Base-by-base conservation (phyloP, 1,140 invertebrate genomes). In the Drosophila pachea region DNA sequence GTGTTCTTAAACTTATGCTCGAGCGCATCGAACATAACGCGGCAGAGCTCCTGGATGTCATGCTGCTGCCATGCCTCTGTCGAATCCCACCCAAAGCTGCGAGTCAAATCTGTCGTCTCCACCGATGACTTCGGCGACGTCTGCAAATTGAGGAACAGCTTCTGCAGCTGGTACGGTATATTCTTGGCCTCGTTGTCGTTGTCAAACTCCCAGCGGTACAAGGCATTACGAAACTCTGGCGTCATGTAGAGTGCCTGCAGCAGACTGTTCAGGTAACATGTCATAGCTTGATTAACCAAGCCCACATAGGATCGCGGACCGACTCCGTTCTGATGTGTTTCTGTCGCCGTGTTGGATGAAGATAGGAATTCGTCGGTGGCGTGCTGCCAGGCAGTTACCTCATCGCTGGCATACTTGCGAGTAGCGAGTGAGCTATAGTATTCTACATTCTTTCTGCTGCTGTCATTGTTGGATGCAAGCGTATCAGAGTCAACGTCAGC, bases 271-370 rank as follows among this genome's bases (percentile, higher is more conserved):
- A 98, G 91, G 88, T 98, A 98, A 88, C 97, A 98, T 0, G 97
- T 98, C 96, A 97, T 97, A 1, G 96, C 96, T 90, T 97, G 96
- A 90, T 98, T 98, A 0, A 97, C 95, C 35, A 98, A 90, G 38
- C 97, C 97, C 7, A 97, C 95, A 90, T 95, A 97, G 90, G 94
- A 91, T 47, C 71, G 64, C 6, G 73, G 64, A 2, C 68, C 42
- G 5, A 31, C 52, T 4, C 75, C 53, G 56, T 70, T 68, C 14
- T 45, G 56, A 7, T 42, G 55, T 16, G 14, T 16, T 9, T 81
- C 82, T 0, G 68, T 56, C 61, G 81, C 81, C 3, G 70, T 74
- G 11, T 72, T 79, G 9, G 63, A 68, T 6, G 62, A 48, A 12
- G 66, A 40, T 33, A 79, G 73, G 55, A 76, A 76, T 1, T 83